These are phyloP conservation scores for Pararge aegeria DNA, from an alignment of 1,140 invertebrate genomes.

Conservation along the genomic window DNA sequence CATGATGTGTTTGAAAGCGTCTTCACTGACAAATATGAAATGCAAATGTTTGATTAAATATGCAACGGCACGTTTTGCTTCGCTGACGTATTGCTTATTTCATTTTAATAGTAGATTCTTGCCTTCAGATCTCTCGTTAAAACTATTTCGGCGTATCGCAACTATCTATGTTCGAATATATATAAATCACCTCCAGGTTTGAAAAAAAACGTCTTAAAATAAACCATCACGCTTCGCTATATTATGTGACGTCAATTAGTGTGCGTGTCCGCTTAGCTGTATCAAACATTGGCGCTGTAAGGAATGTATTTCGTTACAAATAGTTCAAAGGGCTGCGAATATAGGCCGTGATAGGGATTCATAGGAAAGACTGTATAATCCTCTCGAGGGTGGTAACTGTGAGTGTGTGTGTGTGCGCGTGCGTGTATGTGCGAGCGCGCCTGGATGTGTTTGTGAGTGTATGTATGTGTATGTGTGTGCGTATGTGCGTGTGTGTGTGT, in stretches of 20 bases:
- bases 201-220: conserved; percentile 62
- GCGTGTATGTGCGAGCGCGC: too few relatives aligned
- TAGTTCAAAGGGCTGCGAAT: too few relatives aligned
- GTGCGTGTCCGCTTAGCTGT: conserved; percentile 21
- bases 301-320: too few relatives aligned
- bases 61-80: conserved; percentile 20
- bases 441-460: too few relatives aligned
- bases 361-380: too few relatives aligned
- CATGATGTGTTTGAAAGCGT: conserved; percentile 3
- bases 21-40: conserved; percentile 12
- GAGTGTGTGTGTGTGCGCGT: too few relatives aligned
- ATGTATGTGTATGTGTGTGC: too few relatives aligned
- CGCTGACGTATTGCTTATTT: conserved; percentile 22
- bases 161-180: conserved; percentile 48
- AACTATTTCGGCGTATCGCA: conserved; percentile 58
- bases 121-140: conserved; percentile 50
- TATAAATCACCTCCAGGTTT: conserved; percentile 66
- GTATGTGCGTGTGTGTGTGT: too few relatives aligned
- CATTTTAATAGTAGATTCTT: conserved; percentile 24
- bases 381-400: too few relatives aligned
- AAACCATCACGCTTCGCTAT: conserved; percentile 51
- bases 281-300: too few relatives aligned
- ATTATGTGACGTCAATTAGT: conserved; percentile 46
- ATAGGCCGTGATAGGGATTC: too few relatives aligned
- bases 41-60: conserved; percentile 25